phyloP scores from a whole-genome alignment of 2,797 vertebrate species.

The Dendrocincla fuliginosa region DNA sequence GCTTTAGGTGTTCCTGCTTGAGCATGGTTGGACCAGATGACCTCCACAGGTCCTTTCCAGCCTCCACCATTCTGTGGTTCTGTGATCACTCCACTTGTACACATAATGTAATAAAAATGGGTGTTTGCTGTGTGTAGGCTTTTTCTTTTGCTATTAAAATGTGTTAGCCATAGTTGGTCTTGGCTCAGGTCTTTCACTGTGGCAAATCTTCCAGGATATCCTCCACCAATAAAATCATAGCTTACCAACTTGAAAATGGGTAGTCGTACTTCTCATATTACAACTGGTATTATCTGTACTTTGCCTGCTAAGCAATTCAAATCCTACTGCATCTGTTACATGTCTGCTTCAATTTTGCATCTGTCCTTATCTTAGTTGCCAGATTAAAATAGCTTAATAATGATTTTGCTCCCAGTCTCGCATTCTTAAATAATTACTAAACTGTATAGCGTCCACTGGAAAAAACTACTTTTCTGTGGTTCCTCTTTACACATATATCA shows the following conservation, averaged over 20 bases:
- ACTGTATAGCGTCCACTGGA: not conserved
- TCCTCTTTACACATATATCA: not conserved
- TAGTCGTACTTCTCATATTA: too few species aligned
- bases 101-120: not conserved
- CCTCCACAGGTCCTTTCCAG: not conserved
- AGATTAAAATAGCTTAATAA: not conserved
- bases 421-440: not conserved
- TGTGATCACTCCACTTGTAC: not conserved
- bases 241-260: not conserved
- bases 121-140: not conserved
- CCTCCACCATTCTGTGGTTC: not conserved
- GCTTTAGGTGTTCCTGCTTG: not conserved
- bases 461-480: not conserved
- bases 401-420: not conserved
- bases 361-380: not conserved
- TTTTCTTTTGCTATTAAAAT: not conserved
- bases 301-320: not conserved
- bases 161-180: not conserved
- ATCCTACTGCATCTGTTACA: not conserved
- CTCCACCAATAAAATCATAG: not conserved
- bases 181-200: not conserved
- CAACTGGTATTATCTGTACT: not conserved
- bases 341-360: not conserved
- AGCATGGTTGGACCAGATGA: not conserved
- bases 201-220: not conserved